phyloP scores from a whole-genome alignment of 2,888 invertebrate genomes.

The Thecocarcelia acutangulata region DNA sequence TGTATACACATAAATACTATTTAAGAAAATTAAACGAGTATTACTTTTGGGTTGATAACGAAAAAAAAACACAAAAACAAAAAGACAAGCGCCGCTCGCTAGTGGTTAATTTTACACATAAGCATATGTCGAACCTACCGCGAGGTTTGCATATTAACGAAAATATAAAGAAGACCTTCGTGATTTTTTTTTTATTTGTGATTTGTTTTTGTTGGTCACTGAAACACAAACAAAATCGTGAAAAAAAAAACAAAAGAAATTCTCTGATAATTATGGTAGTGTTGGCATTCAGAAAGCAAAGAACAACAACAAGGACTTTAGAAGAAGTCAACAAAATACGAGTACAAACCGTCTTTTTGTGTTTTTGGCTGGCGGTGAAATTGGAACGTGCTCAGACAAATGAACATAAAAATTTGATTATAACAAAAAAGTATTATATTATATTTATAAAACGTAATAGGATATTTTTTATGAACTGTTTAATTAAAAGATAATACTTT shows the following conservation, averaged over 20 bases:
- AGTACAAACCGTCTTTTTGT: slow-evolving; percentile 1
- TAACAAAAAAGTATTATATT: slow-evolving; percentile 54
- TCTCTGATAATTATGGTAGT: slow-evolving; percentile 67
- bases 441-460: slow-evolving; percentile 56
- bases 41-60: slow-evolving; percentile 15
- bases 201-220: slow-evolving; percentile 45
- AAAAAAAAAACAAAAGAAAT: slow-evolving; percentile 43
- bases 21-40: slow-evolving; percentile 1
- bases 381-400: slow-evolving; percentile 66
- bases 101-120: slow-evolving; percentile 63
- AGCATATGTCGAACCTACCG: slow-evolving; percentile 60
- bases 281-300: slow-evolving; percentile 43
- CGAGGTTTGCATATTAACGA: slow-evolving; percentile 67
- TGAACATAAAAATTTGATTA: slow-evolving; percentile 50
- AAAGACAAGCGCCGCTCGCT: slow-evolving; percentile 61
- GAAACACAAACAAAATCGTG: slow-evolving; percentile 2
- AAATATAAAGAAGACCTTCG: slow-evolving; percentile 24
- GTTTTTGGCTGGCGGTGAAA: slow-evolving; percentile 20
- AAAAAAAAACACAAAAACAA: slow-evolving; percentile 41
- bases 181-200: too few relatives aligned
- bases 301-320: slow-evolving; percentile 36
- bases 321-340: neutral
- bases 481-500: neutral
- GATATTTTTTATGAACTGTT: slow-evolving; percentile 50
- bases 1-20: too few relatives aligned